Evolutionary conservation across 2,113 vertebrate species (phyloP).

Genomic region (Toxostoma redivivum): DNA sequence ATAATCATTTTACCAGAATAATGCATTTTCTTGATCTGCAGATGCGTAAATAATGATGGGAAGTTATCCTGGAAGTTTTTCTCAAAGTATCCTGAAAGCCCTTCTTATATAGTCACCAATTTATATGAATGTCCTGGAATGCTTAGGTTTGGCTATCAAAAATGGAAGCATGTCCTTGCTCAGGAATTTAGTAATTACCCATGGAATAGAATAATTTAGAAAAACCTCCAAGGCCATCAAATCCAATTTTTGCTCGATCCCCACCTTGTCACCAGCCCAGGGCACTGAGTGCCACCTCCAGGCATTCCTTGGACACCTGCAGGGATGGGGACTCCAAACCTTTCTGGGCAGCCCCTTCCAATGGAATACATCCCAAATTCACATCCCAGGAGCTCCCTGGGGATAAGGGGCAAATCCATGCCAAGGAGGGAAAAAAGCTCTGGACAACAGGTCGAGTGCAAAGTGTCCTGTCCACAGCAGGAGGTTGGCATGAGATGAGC

Average conservation of each 20-base stretch:
- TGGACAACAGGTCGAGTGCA: neutral
- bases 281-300: neutral
- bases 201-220: neutral
- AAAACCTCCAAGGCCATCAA: neutral
- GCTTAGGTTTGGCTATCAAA: neutral
- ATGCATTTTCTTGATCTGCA: neutral
- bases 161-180: neutral
- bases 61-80: neutral
- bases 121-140: neutral
- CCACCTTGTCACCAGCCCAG: no score
- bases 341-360: neutral
- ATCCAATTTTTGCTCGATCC: accelerated
- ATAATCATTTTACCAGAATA: neutral
- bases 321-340: neutral
- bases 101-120: neutral
- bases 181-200: neutral
- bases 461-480: neutral
- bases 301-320: neutral
- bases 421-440: neutral
- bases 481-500: neutral
- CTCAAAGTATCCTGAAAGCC: neutral
- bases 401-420: neutral
- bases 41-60: neutral
- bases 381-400: neutral
- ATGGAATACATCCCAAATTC: neutral